A percentile compares a stretch with the other conserved stretches of the same genome.
phyloP scores from a whole-genome alignment of 2,113 vertebrate species.

The Chamaea fasciata region DNA sequence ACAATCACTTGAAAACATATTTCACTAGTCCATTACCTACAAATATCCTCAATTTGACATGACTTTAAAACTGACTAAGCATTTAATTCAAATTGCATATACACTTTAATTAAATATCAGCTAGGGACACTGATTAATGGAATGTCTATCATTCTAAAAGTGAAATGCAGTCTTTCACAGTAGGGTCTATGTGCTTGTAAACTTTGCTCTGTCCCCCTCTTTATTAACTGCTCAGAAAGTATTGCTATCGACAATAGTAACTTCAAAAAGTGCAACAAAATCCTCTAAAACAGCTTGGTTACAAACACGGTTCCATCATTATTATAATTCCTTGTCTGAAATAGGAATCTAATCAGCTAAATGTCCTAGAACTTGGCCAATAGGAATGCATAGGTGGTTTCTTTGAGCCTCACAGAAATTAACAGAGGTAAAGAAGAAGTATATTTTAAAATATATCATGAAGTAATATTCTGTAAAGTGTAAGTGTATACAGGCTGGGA shows the following conservation, averaged over 20 bases:
- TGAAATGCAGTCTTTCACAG: neutral
- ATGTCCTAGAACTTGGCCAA: neutral
- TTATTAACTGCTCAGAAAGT: neutral
- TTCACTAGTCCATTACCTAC: slow-evolving; percentile 10
- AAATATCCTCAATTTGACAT: slow-evolving; percentile 37
- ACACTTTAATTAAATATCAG: slow-evolving; percentile 61
- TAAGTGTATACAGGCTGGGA: neutral
- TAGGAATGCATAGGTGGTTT: neutral
- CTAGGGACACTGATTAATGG: slow-evolving; percentile 38
- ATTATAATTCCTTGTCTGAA: neutral
- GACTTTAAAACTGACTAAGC: slow-evolving; percentile 51
- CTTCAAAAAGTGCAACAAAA: neutral
- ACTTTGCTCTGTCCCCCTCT: neutral
- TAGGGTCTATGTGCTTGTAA: neutral
- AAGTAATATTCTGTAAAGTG: neutral
- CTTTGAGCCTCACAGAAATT: neutral
- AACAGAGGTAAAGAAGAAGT: neutral
- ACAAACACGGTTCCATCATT: neutral
- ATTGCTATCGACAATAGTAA: neutral
- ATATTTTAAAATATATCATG: neutral
- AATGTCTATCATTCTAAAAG: slow-evolving; percentile 49
- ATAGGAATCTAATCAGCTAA: neutral
- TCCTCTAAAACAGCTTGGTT: neutral
- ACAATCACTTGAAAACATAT: slow-evolving; percentile 38
- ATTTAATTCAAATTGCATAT: slow-evolving; percentile 46